phyloP scores from a whole-genome alignment of 1,140 invertebrate genomes.

The Trigoniulus corallinus region DNA sequence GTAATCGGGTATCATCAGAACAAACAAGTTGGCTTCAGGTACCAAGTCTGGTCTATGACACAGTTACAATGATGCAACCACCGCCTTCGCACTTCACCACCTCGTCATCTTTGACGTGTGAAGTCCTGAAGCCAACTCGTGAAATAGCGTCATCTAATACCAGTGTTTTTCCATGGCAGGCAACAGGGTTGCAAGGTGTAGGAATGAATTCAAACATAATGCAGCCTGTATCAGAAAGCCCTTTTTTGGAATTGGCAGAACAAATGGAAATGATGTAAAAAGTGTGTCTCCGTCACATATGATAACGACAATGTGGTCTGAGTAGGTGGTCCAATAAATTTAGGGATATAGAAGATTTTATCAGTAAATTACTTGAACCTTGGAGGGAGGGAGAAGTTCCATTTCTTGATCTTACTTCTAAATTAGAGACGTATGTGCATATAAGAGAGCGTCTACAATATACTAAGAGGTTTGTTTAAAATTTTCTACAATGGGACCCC shows the following conservation, averaged over 20 bases:
- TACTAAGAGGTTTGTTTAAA: too few relatives aligned
- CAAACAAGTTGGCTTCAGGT: neutral
- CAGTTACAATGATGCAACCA: neutral
- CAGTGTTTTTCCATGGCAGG: neutral
- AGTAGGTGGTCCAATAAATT: too few relatives aligned
- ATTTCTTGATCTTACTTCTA: too few relatives aligned
- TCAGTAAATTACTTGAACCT: too few relatives aligned
- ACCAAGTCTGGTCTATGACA: neutral
- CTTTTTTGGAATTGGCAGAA: neutral
- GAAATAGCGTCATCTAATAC: neutral
- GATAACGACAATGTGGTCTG: too few relatives aligned
- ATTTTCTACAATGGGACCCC: too few relatives aligned
- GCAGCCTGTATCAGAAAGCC: slow-evolving; percentile 5
- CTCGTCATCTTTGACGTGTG: neutral
- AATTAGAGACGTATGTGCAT: too few relatives aligned
- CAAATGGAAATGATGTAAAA: slow-evolving; percentile 4
- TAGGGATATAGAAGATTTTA: too few relatives aligned
- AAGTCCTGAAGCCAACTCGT: neutral
- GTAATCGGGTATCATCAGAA: neutral
- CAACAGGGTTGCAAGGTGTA: neutral
- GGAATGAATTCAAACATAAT: neutral
- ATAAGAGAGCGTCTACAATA: too few relatives aligned
- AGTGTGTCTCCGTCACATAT: too few relatives aligned
- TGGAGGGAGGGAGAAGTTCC: too few relatives aligned
- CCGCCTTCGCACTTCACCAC: neutral